Evolutionary conservation across 1,140 invertebrate species (phyloP).

Genomic region (Neodiprion virginianus): DNA sequence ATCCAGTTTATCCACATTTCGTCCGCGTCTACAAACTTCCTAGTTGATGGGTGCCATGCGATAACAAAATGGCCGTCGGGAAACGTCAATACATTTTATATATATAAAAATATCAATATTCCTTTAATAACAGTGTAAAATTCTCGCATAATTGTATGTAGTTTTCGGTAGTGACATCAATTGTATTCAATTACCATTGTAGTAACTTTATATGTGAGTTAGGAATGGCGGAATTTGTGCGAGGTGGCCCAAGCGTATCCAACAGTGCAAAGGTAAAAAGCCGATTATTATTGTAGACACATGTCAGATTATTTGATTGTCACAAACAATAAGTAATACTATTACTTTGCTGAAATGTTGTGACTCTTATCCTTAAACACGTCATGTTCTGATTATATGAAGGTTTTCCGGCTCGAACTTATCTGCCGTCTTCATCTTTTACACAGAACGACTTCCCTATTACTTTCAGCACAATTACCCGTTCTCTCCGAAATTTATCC

Average conservation of each 20-base stretch:
- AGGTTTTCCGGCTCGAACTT: too few species aligned
- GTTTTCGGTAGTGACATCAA: neutral
- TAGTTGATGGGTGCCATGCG: slow-evolving; percentile 25
- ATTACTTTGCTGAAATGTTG: too few species aligned
- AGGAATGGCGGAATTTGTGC: slow-evolving; percentile 67
- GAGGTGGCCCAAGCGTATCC: slow-evolving; percentile 63
- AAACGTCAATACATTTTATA: slow-evolving; percentile 58
- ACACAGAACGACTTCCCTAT: too few species aligned
- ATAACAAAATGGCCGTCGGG: slow-evolving; percentile 53
- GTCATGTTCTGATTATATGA: too few species aligned
- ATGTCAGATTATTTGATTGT: slow-evolving; percentile 17
- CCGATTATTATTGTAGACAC: slow-evolving; percentile 28
- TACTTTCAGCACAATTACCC: too few species aligned
- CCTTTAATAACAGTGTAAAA: slow-evolving; percentile 39
- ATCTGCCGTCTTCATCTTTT: too few species aligned
- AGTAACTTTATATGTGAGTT: slow-evolving; percentile 33
- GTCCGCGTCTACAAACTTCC: too few species aligned
- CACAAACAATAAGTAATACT: too few species aligned
- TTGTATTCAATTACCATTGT: slow-evolving; percentile 29
- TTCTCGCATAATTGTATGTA: slow-evolving; percentile 33
- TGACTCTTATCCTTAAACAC: too few species aligned
- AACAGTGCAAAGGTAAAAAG: slow-evolving; percentile 58
- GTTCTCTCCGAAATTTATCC: too few species aligned
- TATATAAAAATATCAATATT: slow-evolving; percentile 41
- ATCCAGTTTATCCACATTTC: too few species aligned